A percentile compares a stretch with the other conserved stretches of the same genome.
Evolutionary conservation across 2,888 invertebrate species (phyloP).

Genomic region (Drosophila borborema): DNA sequence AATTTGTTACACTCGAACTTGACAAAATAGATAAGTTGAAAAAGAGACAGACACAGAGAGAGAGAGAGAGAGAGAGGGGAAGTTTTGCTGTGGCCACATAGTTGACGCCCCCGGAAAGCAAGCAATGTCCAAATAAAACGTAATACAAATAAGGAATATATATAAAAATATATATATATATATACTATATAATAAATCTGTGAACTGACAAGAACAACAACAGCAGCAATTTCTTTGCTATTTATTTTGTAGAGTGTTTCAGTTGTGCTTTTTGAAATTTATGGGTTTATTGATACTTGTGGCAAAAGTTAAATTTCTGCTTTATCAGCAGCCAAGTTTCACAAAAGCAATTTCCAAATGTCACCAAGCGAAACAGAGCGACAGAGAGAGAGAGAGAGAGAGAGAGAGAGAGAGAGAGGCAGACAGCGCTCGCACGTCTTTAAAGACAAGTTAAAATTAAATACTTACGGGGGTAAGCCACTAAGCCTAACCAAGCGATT

Average conservation of each 20-base stretch:
- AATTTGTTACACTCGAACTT: conserved; percentile 67
- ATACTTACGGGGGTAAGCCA: conserved; percentile 16
- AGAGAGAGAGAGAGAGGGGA: background rate
- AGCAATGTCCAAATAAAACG: conserved; percentile 42
- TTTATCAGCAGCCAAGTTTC: conserved; percentile 46
- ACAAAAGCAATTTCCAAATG: conserved; percentile 12
- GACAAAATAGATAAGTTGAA: conserved; percentile 49
- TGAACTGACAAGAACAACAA: conserved; percentile 35
- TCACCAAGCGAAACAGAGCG: background rate
- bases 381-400: background rate
- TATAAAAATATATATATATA: conserved; percentile 12
- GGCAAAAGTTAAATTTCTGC: conserved; percentile 39
- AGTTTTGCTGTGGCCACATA: conserved; percentile 30
- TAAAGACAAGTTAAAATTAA: conserved; percentile 20
- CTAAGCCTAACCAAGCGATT: conserved; percentile 38
- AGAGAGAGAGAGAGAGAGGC: too few relatives aligned
- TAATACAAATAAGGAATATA: conserved; percentile 1
- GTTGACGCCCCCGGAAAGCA: conserved; percentile 52
- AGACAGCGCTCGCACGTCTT: background rate
- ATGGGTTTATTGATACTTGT: conserved; percentile 75
- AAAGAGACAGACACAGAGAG: background rate
- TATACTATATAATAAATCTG: conserved; percentile 18
- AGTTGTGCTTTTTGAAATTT: conserved; percentile 49
- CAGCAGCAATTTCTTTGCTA: conserved; percentile 21
- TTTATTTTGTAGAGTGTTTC: conserved; percentile 14